These are phyloP conservation scores for Leptoclinus maculatus DNA, from an alignment of 2,797 vertebrate genomes.

Conservation along the genomic window DNA sequence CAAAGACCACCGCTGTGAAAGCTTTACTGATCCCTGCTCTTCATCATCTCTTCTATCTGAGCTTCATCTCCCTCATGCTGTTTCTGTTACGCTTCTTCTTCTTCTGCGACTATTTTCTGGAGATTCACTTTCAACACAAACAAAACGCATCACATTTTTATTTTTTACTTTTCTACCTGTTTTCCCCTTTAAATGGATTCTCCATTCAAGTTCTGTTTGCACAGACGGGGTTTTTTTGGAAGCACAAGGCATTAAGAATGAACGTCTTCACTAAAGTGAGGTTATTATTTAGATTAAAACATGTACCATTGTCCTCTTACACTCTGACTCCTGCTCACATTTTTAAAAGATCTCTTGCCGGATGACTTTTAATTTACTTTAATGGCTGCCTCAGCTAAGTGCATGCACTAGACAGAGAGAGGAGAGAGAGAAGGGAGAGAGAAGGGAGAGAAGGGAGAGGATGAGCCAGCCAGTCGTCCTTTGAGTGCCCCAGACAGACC, in stretches of 20 bases:
- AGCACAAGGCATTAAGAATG: neutral
- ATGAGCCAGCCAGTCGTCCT: conserved; percentile 46
- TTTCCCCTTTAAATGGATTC: neutral
- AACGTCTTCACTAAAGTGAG: neutral
- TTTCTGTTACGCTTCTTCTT: neutral
- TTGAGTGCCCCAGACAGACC: conserved; percentile 51
- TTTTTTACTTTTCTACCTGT: neutral
- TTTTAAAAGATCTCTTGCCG: conserved; percentile 2
- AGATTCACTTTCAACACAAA: neutral
- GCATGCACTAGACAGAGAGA: neutral
- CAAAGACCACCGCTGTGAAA: conserved; percentile 9
- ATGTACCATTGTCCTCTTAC: neutral
- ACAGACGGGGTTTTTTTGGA: neutral
- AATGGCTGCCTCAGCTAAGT: neutral
- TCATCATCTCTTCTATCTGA: neutral
- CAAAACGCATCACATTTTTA: neutral
- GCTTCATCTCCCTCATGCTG: neutral
- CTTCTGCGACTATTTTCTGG: neutral
- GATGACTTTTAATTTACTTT: conserved; percentile 8
- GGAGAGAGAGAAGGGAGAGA: conserved; percentile 4
- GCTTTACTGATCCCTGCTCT: conserved; percentile 8
- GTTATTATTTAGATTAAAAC: neutral
- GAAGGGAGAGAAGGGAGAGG: conserved; percentile 20
- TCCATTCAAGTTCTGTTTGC: neutral
- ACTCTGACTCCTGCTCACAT: neutral